Evolutionary conservation across 2,113 vertebrate genomes (phyloP), one percentile per base, ranked within the genome.

Genomic region (Amphilophus citrinellus): DNA sequence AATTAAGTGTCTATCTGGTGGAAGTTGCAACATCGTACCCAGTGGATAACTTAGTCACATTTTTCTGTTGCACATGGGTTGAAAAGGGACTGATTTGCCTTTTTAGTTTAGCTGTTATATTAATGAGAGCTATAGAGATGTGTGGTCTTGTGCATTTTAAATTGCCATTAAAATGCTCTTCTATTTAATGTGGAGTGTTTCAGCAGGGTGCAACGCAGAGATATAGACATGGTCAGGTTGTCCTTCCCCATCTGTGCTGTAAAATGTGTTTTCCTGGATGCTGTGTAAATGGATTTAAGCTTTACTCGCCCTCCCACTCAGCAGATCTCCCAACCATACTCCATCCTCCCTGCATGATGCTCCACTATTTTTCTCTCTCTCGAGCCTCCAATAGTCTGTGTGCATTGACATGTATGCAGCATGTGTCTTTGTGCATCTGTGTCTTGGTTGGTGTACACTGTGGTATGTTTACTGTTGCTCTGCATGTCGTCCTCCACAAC

Each of bases 241-340:
- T 76, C 83, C 82, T 88, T 86, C 10, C 13, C 89, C 83, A 77
- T 88, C 62, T 88, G 88, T 73, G 82, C 63, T 61, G 58, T 84
- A 47, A 88, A 89, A 85, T 85, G 77, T 83, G 75, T 84, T 89
- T 90, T 77, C 57, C 75, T 86, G 83, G 61, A 66, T 84, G 79
- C 84, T 79, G 80, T 71, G 79, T 77, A 83, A 92, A 87, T 85
- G 71, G 90, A 88, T 90, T 79, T 59, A 57, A 80, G 83, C 61
- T 86, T 84, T 76, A 80, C 82, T 84, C 30, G 11, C 63, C 79
- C 80, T 86, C 86, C 76, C 79, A 68, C 65, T 83, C 84, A 81
- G 68, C 76, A 77, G 39, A 81, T 79, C 78, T 76, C 75, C 73
- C 42, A 76, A 24, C 73, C 79, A 35, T 76, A 53, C 61, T 68